Base-by-base conservation (phyloP, 2,888 invertebrate genomes). In the Calameuta pallipes region DNA sequence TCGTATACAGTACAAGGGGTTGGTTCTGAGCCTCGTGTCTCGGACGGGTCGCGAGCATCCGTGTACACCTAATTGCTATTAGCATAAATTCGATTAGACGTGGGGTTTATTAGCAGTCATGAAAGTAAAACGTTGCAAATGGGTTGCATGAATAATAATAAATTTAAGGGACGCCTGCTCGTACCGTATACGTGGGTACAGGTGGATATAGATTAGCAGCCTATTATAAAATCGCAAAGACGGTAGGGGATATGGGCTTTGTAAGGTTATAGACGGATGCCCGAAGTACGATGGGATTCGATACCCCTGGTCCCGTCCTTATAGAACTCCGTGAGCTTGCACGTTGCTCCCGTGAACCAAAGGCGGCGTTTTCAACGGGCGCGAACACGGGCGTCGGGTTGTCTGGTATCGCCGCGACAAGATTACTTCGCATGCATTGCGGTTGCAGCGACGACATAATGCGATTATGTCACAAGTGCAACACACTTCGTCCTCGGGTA, bases 81-180 rank as follows among this genome's bases (percentile, higher is more conserved):
- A 87, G 87, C 86, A 87, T 87, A 87, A 87, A 87, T 87, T 85
- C 86, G 84, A 87, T 87, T 86, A 86, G 82, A 85, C 84, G 82
- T 82, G 80, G 80, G 78, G 77, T 81, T 82, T 87, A 87, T 87
- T 87, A 86, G 83, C 83, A 82, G 83, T 83, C 86, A 84, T 85
- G 87, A 86, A 86, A 87, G 86, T 86, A 87, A 87, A 87, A 86
- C 85, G 85, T 84, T 84, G 84, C 85, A 83, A 87, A 87, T 81
- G 86, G 82, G 79, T 82, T 83, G 81, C 84, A 87, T 86, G 86
- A 86, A 87, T 87, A 87, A 87, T 85, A 85, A 87, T 79, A 76
- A 74, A 31, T 34, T 6, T 2, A 34, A 13, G 71, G 71, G 31
- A 30, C 13, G 56, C 2, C 6, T 2, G 23, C 2, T 23, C 2